Percentiles rank a stretch among this genome's conserved stretches.
These are phyloP conservation scores for Drosophila baimaii DNA, from an alignment of 1,140 invertebrate species.

Conservation along the genomic window DNA sequence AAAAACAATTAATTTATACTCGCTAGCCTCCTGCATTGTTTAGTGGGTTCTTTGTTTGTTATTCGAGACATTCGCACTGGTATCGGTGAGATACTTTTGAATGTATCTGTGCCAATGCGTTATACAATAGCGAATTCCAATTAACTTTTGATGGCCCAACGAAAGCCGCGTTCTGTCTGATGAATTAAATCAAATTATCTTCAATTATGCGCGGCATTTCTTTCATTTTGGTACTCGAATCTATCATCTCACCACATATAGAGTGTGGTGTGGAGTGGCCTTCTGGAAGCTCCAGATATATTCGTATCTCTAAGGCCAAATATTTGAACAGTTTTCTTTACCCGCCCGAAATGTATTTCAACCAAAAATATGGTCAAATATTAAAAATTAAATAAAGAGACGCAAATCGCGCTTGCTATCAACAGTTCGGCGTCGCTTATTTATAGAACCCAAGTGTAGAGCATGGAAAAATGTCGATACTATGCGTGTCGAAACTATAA, in stretches of 20 bases:
- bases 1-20: slow-evolving; percentile 59
- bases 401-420: slow-evolving; percentile 45
- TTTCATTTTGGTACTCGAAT: slow-evolving; percentile 1
- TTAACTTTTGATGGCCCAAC: slow-evolving; percentile 39
- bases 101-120: slow-evolving; percentile 8
- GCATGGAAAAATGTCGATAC: slow-evolving; percentile 14
- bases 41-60: slow-evolving; percentile 36
- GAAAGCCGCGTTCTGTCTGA: slow-evolving; percentile 25
- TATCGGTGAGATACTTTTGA: slow-evolving; percentile 35
- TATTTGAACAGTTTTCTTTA: slow-evolving; percentile 48
- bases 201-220: slow-evolving; percentile 18
- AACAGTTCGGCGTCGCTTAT: slow-evolving; percentile 47
- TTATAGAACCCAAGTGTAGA: slow-evolving; percentile 41
- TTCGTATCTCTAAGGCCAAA: neutral
- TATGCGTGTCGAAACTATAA: slow-evolving; percentile 6
- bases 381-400: slow-evolving; percentile 37
- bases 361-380: slow-evolving; percentile 40
- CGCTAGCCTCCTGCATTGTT: too few relatives aligned
- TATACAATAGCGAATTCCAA: slow-evolving; percentile 30
- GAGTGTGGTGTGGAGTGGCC: slow-evolving; percentile 4
- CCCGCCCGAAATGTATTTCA: slow-evolving; percentile 7
- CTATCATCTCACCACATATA: slow-evolving; percentile 1
- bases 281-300: slow-evolving; percentile 17
- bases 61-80: slow-evolving; percentile 32
- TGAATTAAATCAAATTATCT: slow-evolving; percentile 56